Percentiles rank a stretch among this genome's conserved stretches.
Evolutionary conservation across 2,888 invertebrate genomes (phyloP).

Genomic region (Abrostola tripartita): DNA sequence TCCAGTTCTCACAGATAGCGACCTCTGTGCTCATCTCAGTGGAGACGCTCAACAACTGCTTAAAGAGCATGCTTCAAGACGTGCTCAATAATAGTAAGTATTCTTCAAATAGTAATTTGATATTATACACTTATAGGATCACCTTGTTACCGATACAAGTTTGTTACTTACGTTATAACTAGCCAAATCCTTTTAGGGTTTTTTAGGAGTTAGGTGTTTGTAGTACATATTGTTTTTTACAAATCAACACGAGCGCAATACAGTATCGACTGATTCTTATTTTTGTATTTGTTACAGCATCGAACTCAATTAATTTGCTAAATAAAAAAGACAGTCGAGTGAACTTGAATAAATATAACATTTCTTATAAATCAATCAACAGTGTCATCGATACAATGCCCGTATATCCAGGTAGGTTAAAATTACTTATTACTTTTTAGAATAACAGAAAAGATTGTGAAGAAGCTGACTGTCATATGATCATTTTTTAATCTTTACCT

Average conservation of each 20-base stretch:
- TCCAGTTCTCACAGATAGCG: conserved; percentile 79
- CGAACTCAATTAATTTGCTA: conserved; percentile 4
- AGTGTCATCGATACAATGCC: conserved; percentile 41
- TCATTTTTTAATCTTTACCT: too few relatives aligned
- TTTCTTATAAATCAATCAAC: conserved; percentile 30
- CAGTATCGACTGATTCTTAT: too few relatives aligned
- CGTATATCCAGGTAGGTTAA: conserved; percentile 22
- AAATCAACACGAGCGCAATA: too few relatives aligned
- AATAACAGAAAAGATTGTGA: too few relatives aligned
- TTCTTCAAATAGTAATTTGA: too few relatives aligned
- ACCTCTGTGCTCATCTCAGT: conserved; percentile 78
- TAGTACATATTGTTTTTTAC: background rate
- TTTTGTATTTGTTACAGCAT: conserved; percentile 22
- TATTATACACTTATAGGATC: too few relatives aligned
- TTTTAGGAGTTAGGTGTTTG: too few relatives aligned
- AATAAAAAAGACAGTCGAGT: conserved; percentile 3
- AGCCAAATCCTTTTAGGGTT: too few relatives aligned
- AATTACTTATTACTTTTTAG: background rate
- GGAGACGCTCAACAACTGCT: conserved; percentile 71
- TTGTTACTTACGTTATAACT: too few relatives aligned
- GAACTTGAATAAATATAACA: conserved; percentile 8
- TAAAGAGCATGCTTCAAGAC: conserved; percentile 50
- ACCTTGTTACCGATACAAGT: too few relatives aligned
- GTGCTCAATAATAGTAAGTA: conserved; percentile 29
- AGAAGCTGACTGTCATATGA: too few relatives aligned